A percentile compares a stretch with the other conserved stretches of the same genome.
Evolutionary conservation across 1,140 invertebrate genomes (phyloP).

Genomic region (Coenobita brevimanus): DNA sequence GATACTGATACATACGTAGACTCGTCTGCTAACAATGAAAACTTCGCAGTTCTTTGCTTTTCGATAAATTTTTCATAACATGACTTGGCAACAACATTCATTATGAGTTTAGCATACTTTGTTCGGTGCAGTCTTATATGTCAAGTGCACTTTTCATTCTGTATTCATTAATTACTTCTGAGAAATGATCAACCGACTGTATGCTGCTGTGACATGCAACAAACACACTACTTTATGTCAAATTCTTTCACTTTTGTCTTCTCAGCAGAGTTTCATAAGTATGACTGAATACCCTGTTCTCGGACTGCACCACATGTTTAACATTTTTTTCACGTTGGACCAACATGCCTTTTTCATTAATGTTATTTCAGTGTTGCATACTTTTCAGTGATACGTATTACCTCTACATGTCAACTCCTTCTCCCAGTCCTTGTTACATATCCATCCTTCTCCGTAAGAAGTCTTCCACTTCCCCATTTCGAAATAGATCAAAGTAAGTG

Average conservation of each 20-base stretch:
- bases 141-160: conserved; percentile 38
- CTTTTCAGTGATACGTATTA: conserved; percentile 37
- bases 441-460: too few species aligned
- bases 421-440: conserved; percentile 55
- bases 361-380: conserved; percentile 35
- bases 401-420: conserved; percentile 44
- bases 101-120: conserved; percentile 27
- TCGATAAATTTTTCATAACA: conserved; percentile 44
- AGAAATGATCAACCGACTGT: conserved; percentile 50
- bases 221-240: conserved; percentile 38
- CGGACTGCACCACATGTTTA: conserved; percentile 23
- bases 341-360: conserved; percentile 33
- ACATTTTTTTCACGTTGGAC: conserved; percentile 29
- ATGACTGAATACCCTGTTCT: too few species aligned
- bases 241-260: conserved; percentile 13
- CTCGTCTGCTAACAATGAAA: conserved; percentile 44
- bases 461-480: too few species aligned
- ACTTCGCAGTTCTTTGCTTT: conserved; percentile 35
- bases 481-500: too few species aligned
- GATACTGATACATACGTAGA: conserved; percentile 37
- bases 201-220: conserved; percentile 53
- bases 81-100: conserved; percentile 46
- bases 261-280: neutral
- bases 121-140: conserved; percentile 50
- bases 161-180: conserved; percentile 41